These are phyloP conservation scores for Calosoma granatense DNA, from an alignment of 1,140 invertebrate species.

Conservation along the genomic window DNA sequence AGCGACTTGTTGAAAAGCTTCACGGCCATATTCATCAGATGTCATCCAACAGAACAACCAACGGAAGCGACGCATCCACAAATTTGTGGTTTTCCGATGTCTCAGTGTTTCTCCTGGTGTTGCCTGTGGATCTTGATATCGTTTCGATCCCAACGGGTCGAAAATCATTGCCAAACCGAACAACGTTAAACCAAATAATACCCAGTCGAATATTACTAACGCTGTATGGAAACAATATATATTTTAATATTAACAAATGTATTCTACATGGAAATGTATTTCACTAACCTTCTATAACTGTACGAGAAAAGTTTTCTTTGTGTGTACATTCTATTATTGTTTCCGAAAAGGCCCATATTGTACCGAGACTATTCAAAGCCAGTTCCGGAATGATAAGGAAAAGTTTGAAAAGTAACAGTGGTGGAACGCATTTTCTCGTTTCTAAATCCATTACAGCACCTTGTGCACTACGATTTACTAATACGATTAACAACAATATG, in stretches of 20 bases:
- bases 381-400: constrained; percentile 63
- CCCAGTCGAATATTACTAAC: constrained; percentile 71
- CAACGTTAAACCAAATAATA: constrained; percentile 59
- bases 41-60: constrained; percentile 72
- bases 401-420: constrained; percentile 55
- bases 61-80: constrained; percentile 61
- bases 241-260: neutral
- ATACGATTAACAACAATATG: constrained; percentile 48
- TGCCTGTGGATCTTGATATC: constrained; percentile 46
- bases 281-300: constrained; percentile 56
- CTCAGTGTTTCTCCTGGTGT: constrained; percentile 43
- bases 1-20: constrained; percentile 76
- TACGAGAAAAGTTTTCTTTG: constrained; percentile 55
- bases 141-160: constrained; percentile 64
- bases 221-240: constrained; percentile 35
- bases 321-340: constrained; percentile 51
- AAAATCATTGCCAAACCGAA: constrained; percentile 68
- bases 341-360: constrained; percentile 66
- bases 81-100: constrained; percentile 49
- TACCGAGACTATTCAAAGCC: constrained; percentile 66
- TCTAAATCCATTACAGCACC: constrained; percentile 61
- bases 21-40: constrained; percentile 64
- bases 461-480: constrained; percentile 56
- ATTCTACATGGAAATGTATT: neutral
- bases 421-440: constrained; percentile 50